These are phyloP conservation scores for Hippasteria phrygiana DNA, from an alignment of 53 echinoderm and acorn worm genomes.

Conservation along the genomic window DNA sequence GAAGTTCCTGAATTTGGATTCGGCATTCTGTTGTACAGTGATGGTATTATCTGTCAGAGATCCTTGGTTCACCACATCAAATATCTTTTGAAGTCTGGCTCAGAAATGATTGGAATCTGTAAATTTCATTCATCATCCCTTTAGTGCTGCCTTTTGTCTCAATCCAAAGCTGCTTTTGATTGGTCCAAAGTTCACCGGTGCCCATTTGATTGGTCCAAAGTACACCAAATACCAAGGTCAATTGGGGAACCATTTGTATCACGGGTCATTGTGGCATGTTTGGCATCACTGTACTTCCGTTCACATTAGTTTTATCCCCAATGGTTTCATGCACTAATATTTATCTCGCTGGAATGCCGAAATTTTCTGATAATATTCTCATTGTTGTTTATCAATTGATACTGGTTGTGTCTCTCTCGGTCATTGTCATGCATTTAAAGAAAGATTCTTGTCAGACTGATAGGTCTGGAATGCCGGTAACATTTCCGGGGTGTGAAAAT, in stretches of 20 bases:
- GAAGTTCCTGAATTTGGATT: too few relatives aligned
- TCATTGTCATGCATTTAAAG: not conserved
- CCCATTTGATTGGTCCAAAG: conserved; percentile 17
- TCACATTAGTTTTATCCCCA: not conserved
- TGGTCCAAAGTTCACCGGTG: conserved; percentile 31
- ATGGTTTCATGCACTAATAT: not conserved
- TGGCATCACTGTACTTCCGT: not conserved
- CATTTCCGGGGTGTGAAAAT: too few relatives aligned
- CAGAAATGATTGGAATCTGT: too few relatives aligned
- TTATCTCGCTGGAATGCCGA: not conserved
- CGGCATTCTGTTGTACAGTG: too few relatives aligned
- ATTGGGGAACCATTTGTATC: not conserved
- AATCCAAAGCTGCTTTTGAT: not conserved
- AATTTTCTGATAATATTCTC: not conserved
- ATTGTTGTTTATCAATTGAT: not conserved
- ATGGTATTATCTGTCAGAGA: too few relatives aligned
- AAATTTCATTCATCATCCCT: too few relatives aligned
- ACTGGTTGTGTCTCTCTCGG: not conserved
- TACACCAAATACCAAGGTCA: conserved; percentile 1
- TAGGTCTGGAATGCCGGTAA: too few relatives aligned
- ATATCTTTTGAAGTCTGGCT: too few relatives aligned
- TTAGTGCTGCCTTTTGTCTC: not conserved
- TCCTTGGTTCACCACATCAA: too few relatives aligned
- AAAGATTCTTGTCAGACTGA: too few relatives aligned
- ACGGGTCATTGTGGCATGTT: not conserved